Conservation (phyloP, 2,888 invertebrate genomes). For the Antitype chi region DNA sequence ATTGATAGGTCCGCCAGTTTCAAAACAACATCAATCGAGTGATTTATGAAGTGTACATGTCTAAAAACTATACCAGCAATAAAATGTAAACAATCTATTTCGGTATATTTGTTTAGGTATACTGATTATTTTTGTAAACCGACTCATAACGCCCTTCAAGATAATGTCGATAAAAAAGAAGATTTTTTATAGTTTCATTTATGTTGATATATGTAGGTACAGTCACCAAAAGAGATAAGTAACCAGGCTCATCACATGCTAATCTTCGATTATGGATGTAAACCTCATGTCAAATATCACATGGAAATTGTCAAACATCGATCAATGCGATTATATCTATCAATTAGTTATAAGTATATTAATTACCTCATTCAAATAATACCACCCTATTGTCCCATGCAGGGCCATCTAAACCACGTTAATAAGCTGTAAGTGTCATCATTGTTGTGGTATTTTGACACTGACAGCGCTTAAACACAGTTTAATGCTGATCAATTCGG, state of each 20-base stretch:
- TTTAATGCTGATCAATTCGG: not conserved
- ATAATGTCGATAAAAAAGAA: constrained; percentile 18
- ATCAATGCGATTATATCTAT: not conserved
- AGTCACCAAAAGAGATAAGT: no score
- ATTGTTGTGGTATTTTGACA: not conserved
- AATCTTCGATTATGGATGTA: no score
- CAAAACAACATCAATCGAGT: constrained; percentile 22
- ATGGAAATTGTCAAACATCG: not conserved
- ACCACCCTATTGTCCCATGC: no score
- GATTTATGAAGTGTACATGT: constrained; percentile 42
- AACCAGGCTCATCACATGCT: no score
- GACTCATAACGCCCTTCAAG: constrained; percentile 29
- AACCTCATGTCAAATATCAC: not conserved
- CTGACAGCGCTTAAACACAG: not conserved
- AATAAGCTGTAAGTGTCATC: not conserved
- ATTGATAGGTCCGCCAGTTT: constrained; percentile 15
- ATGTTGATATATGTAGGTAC: not conserved
- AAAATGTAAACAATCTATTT: constrained; percentile 38
- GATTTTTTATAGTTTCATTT: constrained; percentile 35
- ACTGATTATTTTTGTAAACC: constrained; percentile 27
- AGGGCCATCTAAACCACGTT: not conserved
- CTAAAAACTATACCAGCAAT: constrained; percentile 9
- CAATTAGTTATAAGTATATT: not conserved
- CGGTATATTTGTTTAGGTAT: constrained; percentile 16
- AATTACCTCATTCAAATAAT: not conserved